Base-by-base conservation (phyloP, 2,888 invertebrate genomes). In the Stramonita haemastoma region DNA sequence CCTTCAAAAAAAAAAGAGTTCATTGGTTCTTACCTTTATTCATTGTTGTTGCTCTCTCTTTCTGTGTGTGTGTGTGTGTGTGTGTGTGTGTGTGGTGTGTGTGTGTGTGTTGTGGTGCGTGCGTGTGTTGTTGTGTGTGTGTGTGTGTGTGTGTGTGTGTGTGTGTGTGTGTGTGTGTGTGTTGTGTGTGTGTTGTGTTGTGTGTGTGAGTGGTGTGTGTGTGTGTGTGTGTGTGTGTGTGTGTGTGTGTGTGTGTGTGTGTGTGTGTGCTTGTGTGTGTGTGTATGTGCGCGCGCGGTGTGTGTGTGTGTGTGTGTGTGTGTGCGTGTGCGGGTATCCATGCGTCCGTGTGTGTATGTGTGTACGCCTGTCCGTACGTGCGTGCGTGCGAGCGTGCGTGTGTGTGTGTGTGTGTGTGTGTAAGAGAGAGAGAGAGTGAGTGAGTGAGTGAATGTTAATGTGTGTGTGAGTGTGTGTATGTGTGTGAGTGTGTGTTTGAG, bases 71-170 rank as follows among this genome's bases (percentile, higher is more conserved):
- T 66, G 66, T 66, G 66, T 66, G 66, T 66, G 66, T 66, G 17
- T 66, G 66, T 66, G 26, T 66, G 66, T 66, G 66, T 66, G 66
- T 66, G 66, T 66, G 66, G 66, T 66, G 66, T 66, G 66, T 66
- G 66, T 66, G 66, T 66, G 66, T 66, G 66, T 66, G 17, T 66
- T 11, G 11, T 11, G 11, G 60, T 60, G 60, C 19, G 66, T 66
- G 66, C 13, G 66, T 66, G 66, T 66, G 66, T 66, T 4, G 11
- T 4, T 66, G 66, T 66, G 66, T 66, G 66, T 66, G 66, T 66
- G 13, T 66, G 66, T 87, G 87, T 46, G 29, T 79, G 46, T 87
- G 56, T 87, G 77, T 77, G 79, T 87, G 77, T 87, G 36, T 79
- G 29, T 83, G 60, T 56, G 29, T 56, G 32, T 66, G 66, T 66